Base-by-base conservation (phyloP, 2,797 vertebrate species). In the Trachops cirrhosus region DNA sequence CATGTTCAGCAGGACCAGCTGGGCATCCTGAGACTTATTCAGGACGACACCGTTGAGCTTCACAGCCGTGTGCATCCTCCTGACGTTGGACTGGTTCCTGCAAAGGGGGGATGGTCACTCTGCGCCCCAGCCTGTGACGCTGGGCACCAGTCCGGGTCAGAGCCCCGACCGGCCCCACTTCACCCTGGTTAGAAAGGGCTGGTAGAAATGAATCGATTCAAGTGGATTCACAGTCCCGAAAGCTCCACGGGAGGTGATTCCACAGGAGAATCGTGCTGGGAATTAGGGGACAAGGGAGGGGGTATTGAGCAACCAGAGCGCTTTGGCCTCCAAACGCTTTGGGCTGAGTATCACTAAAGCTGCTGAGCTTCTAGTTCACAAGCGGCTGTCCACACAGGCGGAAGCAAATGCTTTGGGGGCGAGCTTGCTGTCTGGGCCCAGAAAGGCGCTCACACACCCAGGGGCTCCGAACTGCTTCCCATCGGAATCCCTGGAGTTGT, bases 1-100 rank as follows among this genome's bases (percentile, higher is more conserved):
- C 99, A 99, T 99, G 98, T 99, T 99, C 95, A 99, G 98, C 84
- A 99, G 98, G 70, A 99, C 99, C 90, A 99, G 99, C 70, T 99
- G 99, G 26, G 99, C 99, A 0, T 99, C 98, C 96, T 99, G 99
- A 3, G 99, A 99, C 97, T 99, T 99, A 98, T 98, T 99, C 87
- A 99, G 99, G 78, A 99, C 98, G 16, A 99, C 98, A 6, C 99
- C 99, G 0, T 99, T 99, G 91, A 99, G 98, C 97, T 99, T 99
- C 77, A 99, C 98, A 0, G 99, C 99, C 0, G 99, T 99, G 98
- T 99, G 99, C 99, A 99, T 99, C 94, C 99, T 98, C 21, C 99
- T 98, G 0, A 99, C 99, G 0, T 99, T 99, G 1, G 99, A 99
- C 97, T 99, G 99, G 98, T 99, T 99, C 98, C 99, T 99, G 96